These are phyloP conservation scores for Eutolmus rufibarbis DNA, from an alignment of 2,888 invertebrate genomes.

Conservation along the genomic window DNA sequence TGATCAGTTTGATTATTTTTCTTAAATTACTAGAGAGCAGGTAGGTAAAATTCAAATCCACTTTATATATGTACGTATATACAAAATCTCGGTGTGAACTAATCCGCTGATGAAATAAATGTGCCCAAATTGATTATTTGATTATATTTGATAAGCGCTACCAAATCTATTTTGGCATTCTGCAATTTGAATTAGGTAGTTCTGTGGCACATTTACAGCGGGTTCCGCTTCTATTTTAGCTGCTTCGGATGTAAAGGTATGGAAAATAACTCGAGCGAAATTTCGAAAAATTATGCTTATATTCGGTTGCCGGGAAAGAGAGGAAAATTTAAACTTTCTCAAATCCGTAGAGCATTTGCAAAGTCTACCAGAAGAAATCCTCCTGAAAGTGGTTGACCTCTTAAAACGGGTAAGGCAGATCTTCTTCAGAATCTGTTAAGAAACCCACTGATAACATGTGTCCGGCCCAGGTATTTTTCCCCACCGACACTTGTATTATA, in stretches of 20 bases:
- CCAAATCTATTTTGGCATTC: not conserved
- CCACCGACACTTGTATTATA: conserved; percentile 79
- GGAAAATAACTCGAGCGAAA: conserved; percentile 85
- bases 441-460: not conserved
- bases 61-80: no score
- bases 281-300: conserved; percentile 91
- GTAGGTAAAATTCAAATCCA: no score
- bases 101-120: not conserved
- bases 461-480: conserved; percentile 75
- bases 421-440: not conserved
- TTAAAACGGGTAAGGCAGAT: conserved; percentile 74
- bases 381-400: conserved; percentile 85
- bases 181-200: not conserved
- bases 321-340: conserved; percentile 85
- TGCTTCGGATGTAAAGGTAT: conserved; percentile 79
- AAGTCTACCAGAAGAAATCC: conserved; percentile 73
- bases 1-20: not conserved
- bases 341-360: conserved; percentile 81
- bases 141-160: not conserved
- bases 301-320: conserved; percentile 81
- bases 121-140: not conserved
- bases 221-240: conserved; percentile 64
- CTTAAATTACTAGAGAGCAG: not conserved
- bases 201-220: not conserved
- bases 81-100: not conserved